phyloP scores from a whole-genome alignment of 2,888 invertebrate genomes.

The Graphium colonna region DNA sequence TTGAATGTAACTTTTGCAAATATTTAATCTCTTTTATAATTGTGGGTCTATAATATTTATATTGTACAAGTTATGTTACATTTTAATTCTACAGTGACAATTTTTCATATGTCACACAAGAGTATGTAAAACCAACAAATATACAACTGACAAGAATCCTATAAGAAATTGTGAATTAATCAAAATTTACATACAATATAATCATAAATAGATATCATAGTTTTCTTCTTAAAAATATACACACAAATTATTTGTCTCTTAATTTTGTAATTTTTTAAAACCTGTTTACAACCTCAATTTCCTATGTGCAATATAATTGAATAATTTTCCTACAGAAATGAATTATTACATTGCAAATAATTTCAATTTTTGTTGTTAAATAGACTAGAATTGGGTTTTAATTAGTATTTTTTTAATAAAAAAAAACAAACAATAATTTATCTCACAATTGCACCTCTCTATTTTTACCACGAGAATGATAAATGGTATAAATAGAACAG shows the following conservation, averaged over 20 bases:
- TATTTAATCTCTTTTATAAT: conserved; percentile 81
- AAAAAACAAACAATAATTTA: too few species aligned
- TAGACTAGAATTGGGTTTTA: too few species aligned
- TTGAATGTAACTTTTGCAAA: conserved; percentile 75
- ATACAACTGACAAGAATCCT: conserved; percentile 53
- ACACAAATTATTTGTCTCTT: conserved; percentile 77
- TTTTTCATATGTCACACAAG: conserved; percentile 48
- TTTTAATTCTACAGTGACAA: conserved; percentile 64
- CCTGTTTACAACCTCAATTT: conserved; percentile 75
- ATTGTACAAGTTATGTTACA: conserved; percentile 79
- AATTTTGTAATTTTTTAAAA: conserved; percentile 61
- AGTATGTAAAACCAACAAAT: conserved; percentile 53
- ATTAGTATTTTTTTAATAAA: too few species aligned
- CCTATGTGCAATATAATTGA: conserved; percentile 73
- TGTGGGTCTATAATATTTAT: conserved; percentile 81
- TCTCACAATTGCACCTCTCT: too few species aligned
- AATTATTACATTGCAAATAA: conserved; percentile 42
- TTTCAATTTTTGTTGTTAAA: too few species aligned
- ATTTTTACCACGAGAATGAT: too few species aligned
- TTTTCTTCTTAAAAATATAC: conserved; percentile 68
- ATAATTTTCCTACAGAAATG: conserved; percentile 47
- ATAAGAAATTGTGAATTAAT: conserved; percentile 57
- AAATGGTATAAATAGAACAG: too few species aligned
- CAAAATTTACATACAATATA: conserved; percentile 55
- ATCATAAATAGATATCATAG: conserved; percentile 38